Conservation (phyloP, 2,113 vertebrate genomes). For the Jacana jacana region DNA sequence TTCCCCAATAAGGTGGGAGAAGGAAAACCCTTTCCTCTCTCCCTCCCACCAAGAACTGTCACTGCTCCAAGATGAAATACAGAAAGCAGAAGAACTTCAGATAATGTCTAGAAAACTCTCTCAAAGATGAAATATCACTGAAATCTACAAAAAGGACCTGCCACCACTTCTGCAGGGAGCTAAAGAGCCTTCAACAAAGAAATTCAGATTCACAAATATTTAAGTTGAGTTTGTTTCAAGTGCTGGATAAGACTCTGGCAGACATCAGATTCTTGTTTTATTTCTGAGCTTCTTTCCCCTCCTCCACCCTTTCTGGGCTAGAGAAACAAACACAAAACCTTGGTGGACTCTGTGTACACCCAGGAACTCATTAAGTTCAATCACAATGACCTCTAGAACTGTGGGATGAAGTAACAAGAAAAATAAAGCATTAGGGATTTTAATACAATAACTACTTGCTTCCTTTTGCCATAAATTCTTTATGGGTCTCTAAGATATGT, state of each 20-base stretch:
- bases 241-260: background rate
- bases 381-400: background rate
- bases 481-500: background rate
- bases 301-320: background rate
- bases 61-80: background rate
- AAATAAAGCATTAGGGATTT: background rate
- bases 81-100: background rate
- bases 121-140: background rate
- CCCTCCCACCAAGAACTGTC: background rate
- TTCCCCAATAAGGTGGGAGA: background rate
- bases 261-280: background rate
- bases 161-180: background rate
- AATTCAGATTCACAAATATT: background rate
- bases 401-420: background rate
- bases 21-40: background rate
- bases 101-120: background rate
- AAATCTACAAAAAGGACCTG: background rate
- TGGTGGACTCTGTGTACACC: background rate
- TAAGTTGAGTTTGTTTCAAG: background rate
- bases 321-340: background rate
- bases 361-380: background rate
- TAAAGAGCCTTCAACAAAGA: background rate
- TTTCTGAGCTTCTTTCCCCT: background rate
- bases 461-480: constrained; percentile 1
- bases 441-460: background rate